Percentiles rank a stretch among this genome's conserved stretches.
phyloP scores from a whole-genome alignment of 1,140 invertebrate species.

The Hycleus cichorii region DNA sequence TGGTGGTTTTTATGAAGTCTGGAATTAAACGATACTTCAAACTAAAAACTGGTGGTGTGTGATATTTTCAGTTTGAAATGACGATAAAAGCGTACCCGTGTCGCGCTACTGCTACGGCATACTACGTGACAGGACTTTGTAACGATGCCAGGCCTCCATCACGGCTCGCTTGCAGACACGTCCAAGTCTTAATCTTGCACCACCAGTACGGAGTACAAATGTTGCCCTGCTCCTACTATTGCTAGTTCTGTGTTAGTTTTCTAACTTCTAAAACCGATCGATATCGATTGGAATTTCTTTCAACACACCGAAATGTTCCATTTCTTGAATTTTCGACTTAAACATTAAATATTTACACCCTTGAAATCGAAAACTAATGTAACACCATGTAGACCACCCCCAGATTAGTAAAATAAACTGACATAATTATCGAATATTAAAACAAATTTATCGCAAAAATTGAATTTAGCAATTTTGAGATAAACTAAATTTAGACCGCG shows the following conservation, averaged over 20 bases:
- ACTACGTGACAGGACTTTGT: constrained; percentile 33
- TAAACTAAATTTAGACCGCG: no score
- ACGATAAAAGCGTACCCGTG: constrained; percentile 38
- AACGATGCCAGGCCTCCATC: constrained; percentile 26
- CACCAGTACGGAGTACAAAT: constrained; percentile 32
- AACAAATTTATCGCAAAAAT: no score
- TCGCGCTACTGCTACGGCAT: constrained; percentile 31
- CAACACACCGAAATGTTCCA: constrained; percentile 1
- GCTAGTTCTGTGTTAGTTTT: not conserved
- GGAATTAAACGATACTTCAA: constrained; percentile 24
- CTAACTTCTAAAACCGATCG: constrained; percentile 15
- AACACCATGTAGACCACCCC: no score
- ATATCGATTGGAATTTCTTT: constrained; percentile 21
- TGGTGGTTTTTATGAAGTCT: constrained; percentile 17
- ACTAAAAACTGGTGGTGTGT: constrained; percentile 31
- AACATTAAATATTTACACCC: no score
- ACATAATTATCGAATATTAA: no score
- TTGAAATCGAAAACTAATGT: no score
- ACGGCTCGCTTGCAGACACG: constrained; percentile 29
- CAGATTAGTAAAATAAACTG: no score
- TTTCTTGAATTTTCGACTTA: not conserved
- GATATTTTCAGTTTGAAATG: constrained; percentile 36
- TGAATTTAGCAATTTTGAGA: no score
- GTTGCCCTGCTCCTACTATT: constrained; percentile 7
- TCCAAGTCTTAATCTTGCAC: constrained; percentile 38